Base-by-base conservation (phyloP, 2,888 invertebrate species). In the Diarsia mendica region DNA sequence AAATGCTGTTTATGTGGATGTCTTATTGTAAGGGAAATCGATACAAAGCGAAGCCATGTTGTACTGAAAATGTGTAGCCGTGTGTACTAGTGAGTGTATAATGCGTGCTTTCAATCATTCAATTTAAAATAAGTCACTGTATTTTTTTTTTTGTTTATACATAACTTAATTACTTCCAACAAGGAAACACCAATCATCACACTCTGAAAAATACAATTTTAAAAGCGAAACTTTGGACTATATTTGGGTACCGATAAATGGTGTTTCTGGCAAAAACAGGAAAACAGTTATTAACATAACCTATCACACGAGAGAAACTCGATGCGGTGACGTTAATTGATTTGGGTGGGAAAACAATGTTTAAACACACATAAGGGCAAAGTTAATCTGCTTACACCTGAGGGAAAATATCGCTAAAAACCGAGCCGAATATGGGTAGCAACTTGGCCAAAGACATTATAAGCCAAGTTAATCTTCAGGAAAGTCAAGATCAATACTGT, bases 321-420 rank as follows among this genome's bases (percentile, higher is more conserved):
- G 28, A 15, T 20, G 48, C 10, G 15, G 55, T 61, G 65, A 79
- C 64, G 49, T 70, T 82, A 80, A 80, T 83, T 83, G 74, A 83
- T 83, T 74, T 15, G 13, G 33, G 39, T 44, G 39, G 33, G 33
- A 63, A 75, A 80, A 68, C 67, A 75, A 55, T 72, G 66, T 72
- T 63, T n/a, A n/a, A n/a, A n/a, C n/a, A n/a, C n/a, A n/a, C n/a
- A n/a, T n/a, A n/a, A n/a, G 44, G 15, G 33, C n/a, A 58, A 20
- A 67, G 33, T 53, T n/a, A 78, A 74, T 71, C 51, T 74, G 65
- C 74, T 81, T 73, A 74, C 68, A 53, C 28, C 69, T 53, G 0
- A 23, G 5, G 11, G 33, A 13, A 70, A 69, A 44, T 20, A n/a
- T n/a, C n/a, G n/a, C n/a, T n/a, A n/a, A n/a, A n/a, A n/a, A n/a